Percentiles rank a stretch among this genome's conserved stretches.
These are phyloP conservation scores for Daboia siamensis DNA, from an alignment of 2,113 vertebrate genomes.

Conservation along the genomic window DNA sequence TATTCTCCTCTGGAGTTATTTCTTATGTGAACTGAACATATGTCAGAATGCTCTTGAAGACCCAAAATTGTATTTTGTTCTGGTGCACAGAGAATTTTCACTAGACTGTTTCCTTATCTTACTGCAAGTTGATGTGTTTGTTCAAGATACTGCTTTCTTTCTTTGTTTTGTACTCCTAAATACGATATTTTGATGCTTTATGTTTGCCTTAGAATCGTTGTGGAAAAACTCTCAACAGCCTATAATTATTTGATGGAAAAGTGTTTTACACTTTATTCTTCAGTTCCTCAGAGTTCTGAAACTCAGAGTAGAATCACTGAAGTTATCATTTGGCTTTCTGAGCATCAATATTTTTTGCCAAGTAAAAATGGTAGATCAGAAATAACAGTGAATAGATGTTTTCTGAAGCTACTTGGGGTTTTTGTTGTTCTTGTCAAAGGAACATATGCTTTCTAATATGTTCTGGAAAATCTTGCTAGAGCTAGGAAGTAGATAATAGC, in stretches of 20 bases:
- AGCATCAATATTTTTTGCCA: conserved; percentile 9
- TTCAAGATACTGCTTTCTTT: neutral
- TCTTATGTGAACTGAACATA: conserved; percentile 1
- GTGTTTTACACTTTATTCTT: neutral
- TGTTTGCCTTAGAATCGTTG: neutral
- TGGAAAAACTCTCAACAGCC: neutral
- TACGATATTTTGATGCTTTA: conserved; percentile 2
- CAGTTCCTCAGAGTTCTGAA: neutral
- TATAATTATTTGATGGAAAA: neutral
- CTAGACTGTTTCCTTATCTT: neutral
- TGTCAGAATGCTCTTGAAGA: neutral
- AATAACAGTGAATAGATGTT: conserved; percentile 48
- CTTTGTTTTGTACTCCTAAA: conserved; percentile 15
- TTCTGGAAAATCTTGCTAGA: conserved; percentile 44
- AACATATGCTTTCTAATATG: conserved; percentile 24
- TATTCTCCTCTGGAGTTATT: neutral
- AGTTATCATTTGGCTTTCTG: neutral
- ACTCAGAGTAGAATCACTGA: neutral
- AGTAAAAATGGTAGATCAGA: conserved; percentile 36
- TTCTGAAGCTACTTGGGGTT: conserved; percentile 40
- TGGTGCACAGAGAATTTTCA: neutral
- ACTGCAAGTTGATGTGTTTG: conserved; percentile 11
- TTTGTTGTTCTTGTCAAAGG: conserved; percentile 24
- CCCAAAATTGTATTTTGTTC: conserved; percentile 2
- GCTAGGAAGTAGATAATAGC: conserved; percentile 33